Conservation (phyloP, 1,140 invertebrate species). For the Eurosta solidaginis region DNA sequence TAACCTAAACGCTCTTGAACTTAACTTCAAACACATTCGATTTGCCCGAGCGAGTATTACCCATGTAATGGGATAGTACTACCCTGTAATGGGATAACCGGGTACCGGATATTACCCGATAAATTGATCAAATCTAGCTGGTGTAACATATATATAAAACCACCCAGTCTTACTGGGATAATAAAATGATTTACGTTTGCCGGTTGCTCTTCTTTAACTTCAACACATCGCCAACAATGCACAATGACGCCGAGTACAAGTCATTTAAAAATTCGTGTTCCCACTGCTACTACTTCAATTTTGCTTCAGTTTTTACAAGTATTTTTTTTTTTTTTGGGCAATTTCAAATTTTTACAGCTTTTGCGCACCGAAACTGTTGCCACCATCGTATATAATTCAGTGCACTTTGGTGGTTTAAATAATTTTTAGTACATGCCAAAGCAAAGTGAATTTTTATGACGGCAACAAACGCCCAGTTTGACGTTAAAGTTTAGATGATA, state of each 20-base stretch:
- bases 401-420: not conserved
- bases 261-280: not conserved
- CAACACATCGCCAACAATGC: not conserved
- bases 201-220: not conserved
- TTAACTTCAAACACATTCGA: too few relatives aligned
- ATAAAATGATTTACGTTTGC: constrained; percentile 58
- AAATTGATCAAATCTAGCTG: too few relatives aligned
- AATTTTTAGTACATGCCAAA: constrained; percentile 1
- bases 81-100: too few relatives aligned
- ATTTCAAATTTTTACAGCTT: not conserved
- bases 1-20: too few relatives aligned
- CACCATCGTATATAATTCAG: not conserved
- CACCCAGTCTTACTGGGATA: too few relatives aligned
- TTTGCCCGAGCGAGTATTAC: too few relatives aligned
- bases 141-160: too few relatives aligned
- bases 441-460: constrained; percentile 27
- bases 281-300: not conserved
- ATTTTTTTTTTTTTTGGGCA: not conserved
- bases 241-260: not conserved
- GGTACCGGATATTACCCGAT: too few relatives aligned
- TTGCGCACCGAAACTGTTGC: not conserved
- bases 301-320: not conserved
- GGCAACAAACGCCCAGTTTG: not conserved
- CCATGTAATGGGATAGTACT: too few relatives aligned
- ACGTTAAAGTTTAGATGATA: too few relatives aligned